Base-by-base conservation (phyloP, 2,113 vertebrate species). In the Brienomyrus brachyistius region DNA sequence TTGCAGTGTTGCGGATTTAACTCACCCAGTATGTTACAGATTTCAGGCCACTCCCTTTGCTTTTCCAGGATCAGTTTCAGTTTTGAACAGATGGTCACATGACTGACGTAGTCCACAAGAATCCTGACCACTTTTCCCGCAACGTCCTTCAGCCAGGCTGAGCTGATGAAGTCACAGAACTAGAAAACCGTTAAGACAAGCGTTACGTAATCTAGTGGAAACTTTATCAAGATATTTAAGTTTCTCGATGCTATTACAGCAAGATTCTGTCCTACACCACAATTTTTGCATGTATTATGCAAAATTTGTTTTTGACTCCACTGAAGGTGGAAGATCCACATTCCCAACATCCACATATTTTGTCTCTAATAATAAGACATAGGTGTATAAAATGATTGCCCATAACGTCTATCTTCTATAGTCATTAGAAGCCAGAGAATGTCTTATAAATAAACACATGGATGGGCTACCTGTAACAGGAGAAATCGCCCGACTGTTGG, bases 161-260 rank as follows among this genome's bases (percentile, higher is more conserved):
- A 94, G 15, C 96, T 95, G 89, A 97, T 95, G 92, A 98, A 97
- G 90, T 98, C 97, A 93, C 97, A 98, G 93, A 98, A 98, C 97
- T 98, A 92, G 93, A 94, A 94, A 27, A 66, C 77, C 40, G 48
- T 27, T 74, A 35, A 35, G 11, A 27, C 66, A 35, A 17, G 35
- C 66, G 74, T 80, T 19, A 31, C 62, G 31, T 31, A 70, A 70
- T 70, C 62, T 70, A 31, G 4, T 84, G 8, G 23, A 45, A 48
- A 84, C 45, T 48, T 84, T 48, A 23, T 83, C 17, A 87, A 87
- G 62, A 70, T 66, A 66, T 70, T 70, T 13, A 70, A 70, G 27
- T 70, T 70, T 70, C n/a, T 66, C n/a, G n/a, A 0, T 62, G 59
- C 23, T 62, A 3, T 66, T 66, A 66, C 23, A 27, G 23, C n/a